A percentile compares a stretch with the other conserved stretches of the same genome.
phyloP scores from a whole-genome alignment of 1,140 invertebrate species.

The Drosophila mayri region DNA sequence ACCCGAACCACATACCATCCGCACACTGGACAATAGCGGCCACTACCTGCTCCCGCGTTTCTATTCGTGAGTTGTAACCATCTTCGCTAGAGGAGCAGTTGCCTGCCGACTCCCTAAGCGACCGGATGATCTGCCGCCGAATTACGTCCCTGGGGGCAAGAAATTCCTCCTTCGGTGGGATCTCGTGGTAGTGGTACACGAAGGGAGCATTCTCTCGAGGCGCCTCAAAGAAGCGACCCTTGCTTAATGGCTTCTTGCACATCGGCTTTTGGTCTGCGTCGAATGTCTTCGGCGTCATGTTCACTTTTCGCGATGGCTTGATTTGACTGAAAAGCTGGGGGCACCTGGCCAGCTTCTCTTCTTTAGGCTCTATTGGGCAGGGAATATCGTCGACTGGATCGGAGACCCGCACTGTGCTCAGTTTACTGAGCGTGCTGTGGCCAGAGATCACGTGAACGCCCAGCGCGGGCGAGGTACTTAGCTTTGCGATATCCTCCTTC shows the following conservation, averaged over 20 bases:
- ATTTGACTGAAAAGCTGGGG: neutral
- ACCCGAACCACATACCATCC: constrained; percentile 30
- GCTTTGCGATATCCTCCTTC: constrained; percentile 14
- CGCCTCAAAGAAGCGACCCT: constrained; percentile 14
- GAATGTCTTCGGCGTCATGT: neutral
- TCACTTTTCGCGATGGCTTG: neutral
- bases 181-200: constrained; percentile 34
- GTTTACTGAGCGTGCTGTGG: neutral
- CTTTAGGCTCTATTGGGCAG: neutral
- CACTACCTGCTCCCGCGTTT: constrained; percentile 22
- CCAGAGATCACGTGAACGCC: constrained; percentile 19
- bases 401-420: constrained; percentile 7
- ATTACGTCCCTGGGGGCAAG: constrained; percentile 8
- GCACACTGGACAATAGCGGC: constrained; percentile 35
- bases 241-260: neutral
- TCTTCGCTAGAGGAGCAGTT: constrained; percentile 1
- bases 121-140: constrained; percentile 6
- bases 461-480: neutral
- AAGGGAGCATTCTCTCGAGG: neutral
- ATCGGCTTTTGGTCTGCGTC: neutral
- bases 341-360: constrained; percentile 3
- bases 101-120: neutral
- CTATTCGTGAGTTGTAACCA: constrained; percentile 4
- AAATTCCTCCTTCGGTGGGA: constrained; percentile 3
- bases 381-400: constrained; percentile 12